Percentiles rank a stretch among this genome's conserved stretches.
Conservation (phyloP, 2,888 invertebrate species). For the Eumerus sabulonum region DNA sequence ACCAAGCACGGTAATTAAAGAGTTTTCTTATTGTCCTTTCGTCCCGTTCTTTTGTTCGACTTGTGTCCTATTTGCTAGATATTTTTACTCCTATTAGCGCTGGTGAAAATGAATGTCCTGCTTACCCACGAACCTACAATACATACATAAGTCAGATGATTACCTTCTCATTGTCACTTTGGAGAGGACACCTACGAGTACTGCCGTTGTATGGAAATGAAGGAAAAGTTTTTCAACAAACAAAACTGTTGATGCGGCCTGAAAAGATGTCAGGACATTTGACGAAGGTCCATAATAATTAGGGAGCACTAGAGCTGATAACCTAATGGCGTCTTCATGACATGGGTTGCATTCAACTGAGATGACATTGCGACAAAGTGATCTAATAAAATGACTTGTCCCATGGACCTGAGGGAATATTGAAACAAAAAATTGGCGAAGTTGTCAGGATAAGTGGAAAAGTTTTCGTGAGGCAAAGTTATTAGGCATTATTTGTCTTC, state of each 20-base stretch:
- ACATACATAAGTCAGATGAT: not conserved
- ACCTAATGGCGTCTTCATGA: conserved; percentile 35
- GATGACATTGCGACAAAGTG: conserved; percentile 31
- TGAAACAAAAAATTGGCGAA: not conserved
- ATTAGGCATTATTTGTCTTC: too few species aligned
- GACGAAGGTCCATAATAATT: conserved; percentile 44
- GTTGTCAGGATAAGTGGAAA: not conserved
- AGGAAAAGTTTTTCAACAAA: conserved; percentile 37
- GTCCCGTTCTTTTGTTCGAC: too few species aligned
- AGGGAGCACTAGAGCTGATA: conserved; percentile 28
- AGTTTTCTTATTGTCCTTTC: conserved; percentile 15
- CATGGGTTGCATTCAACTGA: conserved; percentile 39
- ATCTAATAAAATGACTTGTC: conserved; percentile 24
- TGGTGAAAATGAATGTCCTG: conserved; percentile 33
- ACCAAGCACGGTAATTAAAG: conserved; percentile 50
- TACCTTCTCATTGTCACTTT: conserved; percentile 36
- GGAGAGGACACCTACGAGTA: conserved; percentile 6
- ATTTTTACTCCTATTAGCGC: conserved; percentile 26
- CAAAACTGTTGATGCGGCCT: conserved; percentile 39
- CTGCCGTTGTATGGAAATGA: conserved; percentile 27
- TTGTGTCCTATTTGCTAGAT: conserved; percentile 6
- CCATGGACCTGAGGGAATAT: conserved; percentile 17
- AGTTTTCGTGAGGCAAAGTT: too few species aligned
- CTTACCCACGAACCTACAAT: conserved; percentile 16
- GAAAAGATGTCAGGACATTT: conserved; percentile 40